A percentile compares a stretch with the other conserved stretches of the same genome.
Conservation (phyloP, 2,888 invertebrate species). For the Phanerotoma sp. region DNA sequence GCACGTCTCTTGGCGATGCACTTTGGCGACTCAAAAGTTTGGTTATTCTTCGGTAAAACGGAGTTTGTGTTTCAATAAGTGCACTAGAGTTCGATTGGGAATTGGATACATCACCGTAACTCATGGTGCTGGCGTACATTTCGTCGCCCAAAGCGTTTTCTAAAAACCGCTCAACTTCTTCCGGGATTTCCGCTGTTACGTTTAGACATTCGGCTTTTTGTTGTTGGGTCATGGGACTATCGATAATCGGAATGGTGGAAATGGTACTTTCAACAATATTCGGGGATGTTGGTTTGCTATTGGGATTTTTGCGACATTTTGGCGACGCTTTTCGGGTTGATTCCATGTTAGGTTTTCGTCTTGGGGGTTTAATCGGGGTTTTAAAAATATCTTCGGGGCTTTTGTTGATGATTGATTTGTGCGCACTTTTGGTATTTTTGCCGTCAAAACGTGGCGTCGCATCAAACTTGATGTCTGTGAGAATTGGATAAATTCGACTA, state of each 20-base stretch:
- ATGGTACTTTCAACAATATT: constrained; percentile 29
- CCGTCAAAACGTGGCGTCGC: neutral
- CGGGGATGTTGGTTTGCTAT: constrained; percentile 23
- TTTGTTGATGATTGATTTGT: neutral
- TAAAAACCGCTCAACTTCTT: constrained; percentile 39
- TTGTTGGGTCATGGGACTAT: constrained; percentile 17
- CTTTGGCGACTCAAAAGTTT: too few relatives aligned
- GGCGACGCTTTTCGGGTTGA: constrained; percentile 37
- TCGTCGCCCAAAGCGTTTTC: constrained; percentile 41
- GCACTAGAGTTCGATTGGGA: constrained; percentile 25
- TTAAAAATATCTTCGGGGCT: constrained; percentile 11
- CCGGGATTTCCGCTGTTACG: neutral
- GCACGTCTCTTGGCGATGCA: constrained; percentile 30
- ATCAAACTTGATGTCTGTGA: constrained; percentile 15
- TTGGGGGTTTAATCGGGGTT: constrained; percentile 24
- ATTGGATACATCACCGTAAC: constrained; percentile 25
- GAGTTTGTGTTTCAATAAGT: too few relatives aligned
- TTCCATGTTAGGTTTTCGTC: constrained; percentile 36
- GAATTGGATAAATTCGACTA: constrained; percentile 18
- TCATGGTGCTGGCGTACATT: constrained; percentile 32
- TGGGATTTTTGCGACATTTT: constrained; percentile 24
- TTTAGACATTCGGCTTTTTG: neutral
- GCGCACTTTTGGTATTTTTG: neutral
- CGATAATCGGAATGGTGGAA: constrained; percentile 28
- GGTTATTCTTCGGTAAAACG: too few relatives aligned